Conservation (phyloP, 2,113 vertebrate species). For the Trinectes maculatus region DNA sequence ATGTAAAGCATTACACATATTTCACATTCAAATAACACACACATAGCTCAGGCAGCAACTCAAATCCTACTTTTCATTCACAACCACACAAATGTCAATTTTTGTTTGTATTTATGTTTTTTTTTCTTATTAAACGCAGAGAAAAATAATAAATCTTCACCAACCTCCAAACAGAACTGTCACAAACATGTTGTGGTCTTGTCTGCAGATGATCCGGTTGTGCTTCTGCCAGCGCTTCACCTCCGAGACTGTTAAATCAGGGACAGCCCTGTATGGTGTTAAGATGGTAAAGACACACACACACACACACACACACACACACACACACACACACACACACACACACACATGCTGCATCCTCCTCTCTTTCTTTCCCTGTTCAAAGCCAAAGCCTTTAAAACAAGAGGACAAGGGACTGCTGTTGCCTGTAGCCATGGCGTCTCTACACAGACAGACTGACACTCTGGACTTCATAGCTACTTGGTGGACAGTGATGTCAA, state of each 20-base stretch:
- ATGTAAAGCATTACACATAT: not conserved
- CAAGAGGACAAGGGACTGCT: conserved; percentile 28
- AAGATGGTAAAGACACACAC: conserved; percentile 13
- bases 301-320: conserved; percentile 3
- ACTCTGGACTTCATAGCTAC: conserved; percentile 29
- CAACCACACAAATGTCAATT: not conserved
- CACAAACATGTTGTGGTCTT: conserved; percentile 72
- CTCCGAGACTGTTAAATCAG: conserved; percentile 35
- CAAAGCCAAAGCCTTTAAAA: conserved; percentile 45
- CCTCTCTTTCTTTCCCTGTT: conserved; percentile 28
- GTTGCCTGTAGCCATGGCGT: conserved; percentile 77
- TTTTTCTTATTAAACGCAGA: not conserved
- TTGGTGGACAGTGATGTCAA: conserved; percentile 15
- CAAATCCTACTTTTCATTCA: not conserved
- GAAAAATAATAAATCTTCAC: conserved; percentile 19
- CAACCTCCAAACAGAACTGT: conserved; percentile 78
- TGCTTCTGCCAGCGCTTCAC: conserved; percentile 1
- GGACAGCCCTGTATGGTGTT: not conserved
- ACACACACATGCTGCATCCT: conserved; percentile 8
- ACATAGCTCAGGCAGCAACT: not conserved
- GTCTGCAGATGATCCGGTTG: not conserved
- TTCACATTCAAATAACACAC: not conserved
- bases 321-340: conserved; percentile 7
- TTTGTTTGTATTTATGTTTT: no score
- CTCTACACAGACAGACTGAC: conserved; percentile 61